phyloP scores from a whole-genome alignment of 2,888 invertebrate species.

The Andrena bicolor region DNA sequence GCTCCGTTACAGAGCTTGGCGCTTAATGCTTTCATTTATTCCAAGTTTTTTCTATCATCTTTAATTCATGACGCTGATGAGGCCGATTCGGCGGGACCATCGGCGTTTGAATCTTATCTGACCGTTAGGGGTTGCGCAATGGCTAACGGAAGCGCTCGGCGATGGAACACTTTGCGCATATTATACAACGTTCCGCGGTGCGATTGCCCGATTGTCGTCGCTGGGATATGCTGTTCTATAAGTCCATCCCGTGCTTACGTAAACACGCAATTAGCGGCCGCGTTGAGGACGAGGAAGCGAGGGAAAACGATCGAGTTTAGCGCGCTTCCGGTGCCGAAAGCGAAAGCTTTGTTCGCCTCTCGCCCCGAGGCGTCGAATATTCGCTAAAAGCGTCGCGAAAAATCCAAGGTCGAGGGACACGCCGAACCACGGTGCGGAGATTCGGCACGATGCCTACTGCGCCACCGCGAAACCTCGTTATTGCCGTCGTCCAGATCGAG shows the following conservation, averaged over 20 bases:
- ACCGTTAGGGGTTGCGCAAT: constrained; percentile 4
- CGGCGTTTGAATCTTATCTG: constrained; percentile 7
- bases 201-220: constrained; percentile 35
- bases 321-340: constrained; percentile 28
- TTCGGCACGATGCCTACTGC: constrained; percentile 76
- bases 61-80: constrained; percentile 27
- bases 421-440: constrained; percentile 28
- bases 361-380: too few species aligned
- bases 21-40: constrained; percentile 11
- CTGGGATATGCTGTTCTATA: constrained; percentile 30
- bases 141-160: constrained; percentile 18
- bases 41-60: constrained; percentile 27
- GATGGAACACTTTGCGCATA: constrained; percentile 5
- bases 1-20: constrained; percentile 3
- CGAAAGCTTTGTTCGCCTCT: constrained; percentile 23
- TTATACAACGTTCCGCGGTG: constrained; percentile 19
- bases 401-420: constrained; percentile 59
- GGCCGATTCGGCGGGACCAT: background rate
- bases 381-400: constrained; percentile 45
- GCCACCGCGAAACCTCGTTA: constrained; percentile 48
- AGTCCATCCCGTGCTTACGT: constrained; percentile 45
- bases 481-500: constrained; percentile 12
- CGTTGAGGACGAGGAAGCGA: constrained; percentile 37
- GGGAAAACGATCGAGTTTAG: background rate
- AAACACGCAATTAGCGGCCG: constrained; percentile 49